Evolutionary conservation across 2,113 vertebrate genomes (phyloP), one percentile per base, ranked within the genome.

Genomic region (Laterallus jamaicensis): DNA sequence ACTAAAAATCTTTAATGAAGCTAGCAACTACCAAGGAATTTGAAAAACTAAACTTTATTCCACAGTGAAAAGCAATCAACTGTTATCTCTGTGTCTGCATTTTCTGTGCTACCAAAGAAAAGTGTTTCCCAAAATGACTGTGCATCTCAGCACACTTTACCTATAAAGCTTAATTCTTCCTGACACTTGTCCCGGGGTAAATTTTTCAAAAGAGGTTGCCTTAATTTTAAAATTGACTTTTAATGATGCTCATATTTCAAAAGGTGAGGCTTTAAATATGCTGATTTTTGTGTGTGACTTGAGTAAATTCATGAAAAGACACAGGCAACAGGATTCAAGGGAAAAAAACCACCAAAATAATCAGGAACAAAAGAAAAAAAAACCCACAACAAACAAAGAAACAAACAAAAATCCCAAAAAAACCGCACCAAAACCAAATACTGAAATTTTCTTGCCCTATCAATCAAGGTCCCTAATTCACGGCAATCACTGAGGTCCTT

Each of bases 1-100:
- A 37, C 75, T 82, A 50, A 94, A 92, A 90, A 25, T 28, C 73
- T 87, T 88, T 40, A 69, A 80, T 44, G 71, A 83, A 90, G 64
- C 24, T 68, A 66, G 40, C 40, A 77, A 70, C 55, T 52, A 90
- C 59, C 71, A 86, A 85, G 55, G 73, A 88, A 86, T 82, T 52
- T 77, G 31, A 44, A 88, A 85, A 94, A 68, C 50, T 76, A 54
- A 80, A 91, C 75, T 96, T 81, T 54, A 90, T 88, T 83, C 90
- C 31, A 12, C 55, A 83, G 75, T 95, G 85, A 90, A 95, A 93
- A 89, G 91, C 88, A 94, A 88, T 88, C 85, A 93, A 20, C 82
- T 75, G n/a, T 80, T 94, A 82, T 77, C 78, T 77, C 71, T 70
- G 42, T 78, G 78, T 80, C 91, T 91, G 47, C 79, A 86, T 75